Conservation (phyloP, 2,113 vertebrate genomes). For the Peromyscus maniculatus region DNA sequence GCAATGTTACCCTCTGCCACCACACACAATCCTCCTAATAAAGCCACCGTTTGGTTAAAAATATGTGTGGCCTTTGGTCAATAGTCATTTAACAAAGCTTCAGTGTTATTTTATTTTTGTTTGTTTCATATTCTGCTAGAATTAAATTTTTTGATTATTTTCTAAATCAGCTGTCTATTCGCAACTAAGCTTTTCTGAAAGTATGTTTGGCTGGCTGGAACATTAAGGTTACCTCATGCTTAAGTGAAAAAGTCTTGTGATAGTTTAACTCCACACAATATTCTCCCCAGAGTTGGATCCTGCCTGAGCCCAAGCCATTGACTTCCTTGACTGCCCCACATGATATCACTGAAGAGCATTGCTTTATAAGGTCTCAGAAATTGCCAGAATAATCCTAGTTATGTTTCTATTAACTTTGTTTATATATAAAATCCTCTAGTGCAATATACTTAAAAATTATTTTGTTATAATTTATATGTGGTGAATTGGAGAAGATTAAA, state of each 20-base stretch:
- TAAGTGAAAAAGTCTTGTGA: slow-evolving; percentile 34
- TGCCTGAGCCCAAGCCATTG: not conserved
- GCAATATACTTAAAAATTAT: not conserved
- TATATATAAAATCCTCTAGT: not conserved
- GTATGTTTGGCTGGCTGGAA: not conserved
- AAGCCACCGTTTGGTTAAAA: slow-evolving; percentile 23
- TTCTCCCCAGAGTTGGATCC: not conserved
- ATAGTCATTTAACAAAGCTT: not conserved
- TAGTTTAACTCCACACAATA: slow-evolving; percentile 7
- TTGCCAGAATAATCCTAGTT: not conserved
- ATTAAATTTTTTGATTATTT: slow-evolving; percentile 3
- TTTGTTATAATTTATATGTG: slow-evolving; percentile 11
- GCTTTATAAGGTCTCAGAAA: slow-evolving; percentile 26
- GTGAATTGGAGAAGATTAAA: not conserved
- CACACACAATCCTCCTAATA: not conserved
- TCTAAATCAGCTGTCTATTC: slow-evolving; percentile 40
- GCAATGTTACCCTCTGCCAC: not conserved
- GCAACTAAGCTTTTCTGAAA: slow-evolving; percentile 48
- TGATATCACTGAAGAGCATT: not conserved
- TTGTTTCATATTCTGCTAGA: slow-evolving; percentile 2
- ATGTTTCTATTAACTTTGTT: slow-evolving; percentile 47
- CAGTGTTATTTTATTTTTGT: not conserved
- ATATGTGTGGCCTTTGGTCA: not conserved
- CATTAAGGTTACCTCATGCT: not conserved
- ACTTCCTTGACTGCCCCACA: not conserved